Evolutionary conservation across 2,888 invertebrate genomes (phyloP), one percentile per base, ranked within the genome.

Genomic region (Andrena bucephala): DNA sequence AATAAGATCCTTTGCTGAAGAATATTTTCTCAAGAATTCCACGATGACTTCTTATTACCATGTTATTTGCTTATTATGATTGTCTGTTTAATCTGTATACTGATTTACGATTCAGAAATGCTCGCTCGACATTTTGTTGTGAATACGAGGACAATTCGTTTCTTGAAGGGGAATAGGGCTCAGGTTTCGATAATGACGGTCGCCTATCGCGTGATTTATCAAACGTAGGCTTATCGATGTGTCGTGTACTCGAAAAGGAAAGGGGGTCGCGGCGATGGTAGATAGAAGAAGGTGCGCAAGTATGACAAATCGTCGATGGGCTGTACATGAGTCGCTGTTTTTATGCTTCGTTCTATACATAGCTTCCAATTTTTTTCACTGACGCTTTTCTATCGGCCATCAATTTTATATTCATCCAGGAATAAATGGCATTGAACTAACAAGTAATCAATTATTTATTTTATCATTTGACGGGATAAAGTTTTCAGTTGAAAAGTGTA

Each of bases 131-230:
- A 60, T 67, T 75, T 65, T 68, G 57, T 70, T 42, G 8, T 5
- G 42, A 16, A 50, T 50, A 29, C 7, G 24, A 57, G 48, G 29
- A 48, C 24, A 16, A 31, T 50, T 67, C 71, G 73, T 57, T 74
- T 69, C 33, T 66, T 8, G 36, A 27, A 52, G 36, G 54, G 27
- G 36, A 70, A 69, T 27, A 50, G 68, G 36, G 62, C 52, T 36
- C 20, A 16, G 69, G 48, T 59, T 63, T 62, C 87, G 89, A 90
- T 92, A 92, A 92, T 92, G 91, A 90, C 87, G 74, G 81, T 86
- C 87, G 88, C 87, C 91, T 91, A 92, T 92, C 91, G 89, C 85
- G 90, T 90, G 92, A 93, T 93, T 92, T 92, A 92, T 93, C 92
- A 92, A 91, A 91, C 87, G 88, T 88, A 79, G 79, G 87, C 87